phyloP scores from a whole-genome alignment of 2,888 invertebrate species.

The Schrankia costaestrigalis region DNA sequence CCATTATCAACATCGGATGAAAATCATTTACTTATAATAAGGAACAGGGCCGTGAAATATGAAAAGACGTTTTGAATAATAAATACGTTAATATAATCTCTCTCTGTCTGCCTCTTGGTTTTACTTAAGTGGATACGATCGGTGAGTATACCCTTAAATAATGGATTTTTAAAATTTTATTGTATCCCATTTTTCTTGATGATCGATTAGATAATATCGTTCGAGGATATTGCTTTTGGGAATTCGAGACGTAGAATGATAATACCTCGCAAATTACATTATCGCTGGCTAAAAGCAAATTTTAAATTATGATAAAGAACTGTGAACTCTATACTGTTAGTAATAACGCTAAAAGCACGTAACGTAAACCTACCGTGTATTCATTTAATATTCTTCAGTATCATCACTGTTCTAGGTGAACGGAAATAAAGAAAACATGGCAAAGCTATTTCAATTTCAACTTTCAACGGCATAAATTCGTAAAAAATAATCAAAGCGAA shows the following conservation, averaged over 20 bases:
- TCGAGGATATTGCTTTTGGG: constrained; percentile 10
- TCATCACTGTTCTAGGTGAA: background rate
- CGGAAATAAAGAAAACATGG: too few species aligned
- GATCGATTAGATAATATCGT: constrained; percentile 40
- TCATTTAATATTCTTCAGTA: too few species aligned
- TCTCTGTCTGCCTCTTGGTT: constrained; percentile 46
- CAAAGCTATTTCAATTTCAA: constrained; percentile 5
- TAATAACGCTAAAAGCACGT: too few species aligned
- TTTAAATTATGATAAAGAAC: too few species aligned
- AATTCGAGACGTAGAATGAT: constrained; percentile 5
- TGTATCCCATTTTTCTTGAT: constrained; percentile 43
- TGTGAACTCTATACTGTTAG: too few species aligned
- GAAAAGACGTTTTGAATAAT: constrained; percentile 57
- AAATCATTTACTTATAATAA: constrained; percentile 48
- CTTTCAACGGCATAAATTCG: constrained; percentile 1
- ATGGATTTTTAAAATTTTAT: constrained; percentile 49
- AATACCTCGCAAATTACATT: constrained; percentile 4
- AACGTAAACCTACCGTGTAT: too few species aligned
- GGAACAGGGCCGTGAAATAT: constrained; percentile 39
- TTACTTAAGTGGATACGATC: constrained; percentile 44
- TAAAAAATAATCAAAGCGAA: constrained; percentile 31
- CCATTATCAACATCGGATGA: too few species aligned
- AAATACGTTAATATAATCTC: constrained; percentile 57
- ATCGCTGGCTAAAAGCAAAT: too few species aligned
- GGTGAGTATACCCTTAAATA: constrained; percentile 25